Evolutionary conservation across 2,113 vertebrate species (phyloP).

Genomic region (Haliaeetus leucogaster): DNA sequence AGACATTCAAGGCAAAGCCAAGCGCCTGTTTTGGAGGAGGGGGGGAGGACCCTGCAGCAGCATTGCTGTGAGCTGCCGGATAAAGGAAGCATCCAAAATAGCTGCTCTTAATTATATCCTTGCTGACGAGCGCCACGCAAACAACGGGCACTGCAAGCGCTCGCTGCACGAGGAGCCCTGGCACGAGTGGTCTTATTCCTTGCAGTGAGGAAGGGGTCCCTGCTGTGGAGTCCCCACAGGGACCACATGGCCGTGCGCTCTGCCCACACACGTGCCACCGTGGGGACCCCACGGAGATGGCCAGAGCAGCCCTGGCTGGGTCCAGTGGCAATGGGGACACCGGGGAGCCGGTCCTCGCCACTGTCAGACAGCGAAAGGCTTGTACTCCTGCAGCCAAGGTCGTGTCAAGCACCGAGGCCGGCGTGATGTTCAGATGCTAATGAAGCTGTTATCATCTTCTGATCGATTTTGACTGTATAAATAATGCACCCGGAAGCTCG

Average conservation of each 20-base stretch:
- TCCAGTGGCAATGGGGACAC: background rate
- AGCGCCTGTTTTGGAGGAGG: background rate
- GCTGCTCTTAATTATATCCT: constrained; percentile 60
- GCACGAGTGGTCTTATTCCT: background rate
- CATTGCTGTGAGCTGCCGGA: constrained; percentile 28
- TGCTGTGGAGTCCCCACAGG: rapidly evolving
- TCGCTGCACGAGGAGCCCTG: background rate
- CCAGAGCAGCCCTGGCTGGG: background rate
- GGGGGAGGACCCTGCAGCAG: constrained; percentile 32
- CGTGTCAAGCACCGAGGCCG: background rate
- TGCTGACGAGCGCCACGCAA: constrained; percentile 21
- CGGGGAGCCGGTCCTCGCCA: background rate
- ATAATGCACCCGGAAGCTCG: constrained; percentile 27
- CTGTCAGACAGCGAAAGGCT: background rate
- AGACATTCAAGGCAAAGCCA: background rate
- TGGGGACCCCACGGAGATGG: background rate
- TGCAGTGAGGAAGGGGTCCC: rapidly evolving
- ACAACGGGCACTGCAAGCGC: background rate
- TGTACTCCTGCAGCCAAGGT: constrained; percentile 53
- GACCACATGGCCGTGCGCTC: rapidly evolving
- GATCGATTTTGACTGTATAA: constrained; percentile 48
- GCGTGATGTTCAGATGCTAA: constrained; percentile 24
- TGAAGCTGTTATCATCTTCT: constrained; percentile 53
- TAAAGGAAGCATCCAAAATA: constrained; percentile 61
- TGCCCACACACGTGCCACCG: rapidly evolving